Base-by-base conservation (phyloP, 2,888 invertebrate genomes). In the Cerastis leucographa region DNA sequence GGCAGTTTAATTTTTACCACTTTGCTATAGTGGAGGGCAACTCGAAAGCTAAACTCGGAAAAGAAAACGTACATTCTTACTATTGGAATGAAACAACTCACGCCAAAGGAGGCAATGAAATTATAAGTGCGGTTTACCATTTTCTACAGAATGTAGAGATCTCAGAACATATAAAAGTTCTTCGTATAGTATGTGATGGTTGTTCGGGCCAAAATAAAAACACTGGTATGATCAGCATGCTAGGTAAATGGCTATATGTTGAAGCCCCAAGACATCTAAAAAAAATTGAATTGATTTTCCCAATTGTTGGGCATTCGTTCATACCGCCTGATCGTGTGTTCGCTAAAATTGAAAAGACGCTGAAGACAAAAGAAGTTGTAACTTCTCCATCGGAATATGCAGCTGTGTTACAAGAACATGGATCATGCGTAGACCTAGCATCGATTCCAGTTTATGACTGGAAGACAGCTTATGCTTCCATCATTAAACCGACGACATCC, bases 231-330 rank as follows among this genome's bases (percentile, higher is more conserved):
- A 51, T 68, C 22, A 49, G 49, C 14, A 68, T 68, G 68, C 51
- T 67, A 9, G 67, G 67, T 5, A 67, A 68, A 68, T 54, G 68
- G 54, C 67, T 67, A 8, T 49, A 67, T 8, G 3, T 4, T 67
- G 67, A 67, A 67, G 67, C 49, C 3, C 67, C 67, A 1, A 5
- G 67, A 5, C 5, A 67, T 67, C 11, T 67, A 49, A 67, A 67
- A 67, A 67, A 67, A 67, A 46, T 74, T 61, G 66, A 78, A 78
- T 35, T 78, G n/a, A 73, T 81, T 70, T 84, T 86, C 78, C 84
- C 86, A 59, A 70, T 85, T 65, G 82, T 81, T 29, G 88, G 87
- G 1, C 68, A 69, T 9, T 56, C 40, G 2, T 59, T 69, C 69
- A 70, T 69, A 7, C 69, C 69, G 7, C 69, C 56, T 8, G 69